These are phyloP conservation scores for Synergus umbraculus DNA, from an alignment of 2,888 invertebrate species.

Conservation along the genomic window DNA sequence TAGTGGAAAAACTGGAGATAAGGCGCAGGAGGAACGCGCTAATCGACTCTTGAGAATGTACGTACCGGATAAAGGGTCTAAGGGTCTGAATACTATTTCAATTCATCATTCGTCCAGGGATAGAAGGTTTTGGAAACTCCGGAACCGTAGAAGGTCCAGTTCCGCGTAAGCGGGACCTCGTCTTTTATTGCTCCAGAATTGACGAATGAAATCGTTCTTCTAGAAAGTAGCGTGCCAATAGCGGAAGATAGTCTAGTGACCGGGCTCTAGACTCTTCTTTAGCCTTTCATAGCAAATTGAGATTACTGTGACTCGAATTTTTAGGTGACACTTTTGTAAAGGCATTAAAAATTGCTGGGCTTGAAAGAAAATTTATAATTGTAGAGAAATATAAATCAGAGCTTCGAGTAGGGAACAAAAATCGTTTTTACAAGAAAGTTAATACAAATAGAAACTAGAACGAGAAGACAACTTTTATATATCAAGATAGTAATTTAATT, in stretches of 20 bases:
- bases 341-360: not conserved
- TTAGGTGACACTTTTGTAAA: slow-evolving; percentile 5
- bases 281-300: slow-evolving; percentile 38
- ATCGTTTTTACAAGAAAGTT: not conserved
- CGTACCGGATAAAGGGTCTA: slow-evolving; percentile 67
- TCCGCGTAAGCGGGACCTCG: slow-evolving; percentile 62
- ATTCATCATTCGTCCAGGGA: slow-evolving; percentile 74
- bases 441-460: not conserved
- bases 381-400: not conserved
- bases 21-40: slow-evolving; percentile 69
- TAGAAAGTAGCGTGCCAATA: slow-evolving; percentile 51
- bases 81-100: slow-evolving; percentile 71
- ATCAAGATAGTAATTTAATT: not conserved
- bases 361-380: not conserved
- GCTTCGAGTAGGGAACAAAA: not conserved
- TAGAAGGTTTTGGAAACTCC: slow-evolving; percentile 74
- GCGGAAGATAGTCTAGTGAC: slow-evolving; percentile 45
- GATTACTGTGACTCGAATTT: slow-evolving; percentile 15
- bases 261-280: slow-evolving; percentile 36
- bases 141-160: slow-evolving; percentile 71
- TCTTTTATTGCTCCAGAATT: slow-evolving; percentile 38
- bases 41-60: slow-evolving; percentile 69
- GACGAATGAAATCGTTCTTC: slow-evolving; percentile 33
- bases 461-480: not conserved
- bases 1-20: slow-evolving; percentile 66